Percentiles rank a stretch among this genome's conserved stretches.
phyloP scores from a whole-genome alignment of 2,113 vertebrate genomes.

The Eudyptes chrysolophus region DNA sequence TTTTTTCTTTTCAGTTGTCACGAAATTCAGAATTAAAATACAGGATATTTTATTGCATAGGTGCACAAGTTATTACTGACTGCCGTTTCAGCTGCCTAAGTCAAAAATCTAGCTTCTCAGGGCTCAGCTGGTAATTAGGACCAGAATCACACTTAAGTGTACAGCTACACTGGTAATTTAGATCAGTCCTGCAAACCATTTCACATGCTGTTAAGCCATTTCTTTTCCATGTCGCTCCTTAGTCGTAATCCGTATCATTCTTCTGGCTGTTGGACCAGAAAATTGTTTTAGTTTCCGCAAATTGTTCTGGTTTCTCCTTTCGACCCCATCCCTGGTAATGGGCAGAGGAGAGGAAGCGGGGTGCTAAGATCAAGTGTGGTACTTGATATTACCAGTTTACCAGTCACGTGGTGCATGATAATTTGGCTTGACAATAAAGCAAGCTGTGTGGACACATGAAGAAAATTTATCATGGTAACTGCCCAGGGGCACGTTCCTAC shows the following conservation, averaged over 20 bases:
- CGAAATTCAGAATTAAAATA: background rate
- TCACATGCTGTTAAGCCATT: background rate
- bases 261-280: background rate
- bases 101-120: background rate
- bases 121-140: background rate
- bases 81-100: background rate
- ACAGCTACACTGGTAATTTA: background rate
- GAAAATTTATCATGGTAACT: background rate
- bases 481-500: background rate
- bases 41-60: background rate
- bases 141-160: background rate
- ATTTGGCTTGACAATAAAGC: background rate
- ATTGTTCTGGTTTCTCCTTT: background rate
- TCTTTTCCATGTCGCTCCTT: background rate
- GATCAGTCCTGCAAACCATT: background rate
- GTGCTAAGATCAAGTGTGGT: background rate
- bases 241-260: background rate
- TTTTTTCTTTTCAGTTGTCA: background rate
- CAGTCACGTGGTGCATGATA: background rate
- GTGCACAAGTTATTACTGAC: background rate
- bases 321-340: background rate
- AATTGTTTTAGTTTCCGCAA: background rate
- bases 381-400: background rate
- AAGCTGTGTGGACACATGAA: background rate
- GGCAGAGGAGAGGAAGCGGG: background rate